phyloP scores from a whole-genome alignment of 2,797 vertebrate species.

The Eulemur coronatus region DNA sequence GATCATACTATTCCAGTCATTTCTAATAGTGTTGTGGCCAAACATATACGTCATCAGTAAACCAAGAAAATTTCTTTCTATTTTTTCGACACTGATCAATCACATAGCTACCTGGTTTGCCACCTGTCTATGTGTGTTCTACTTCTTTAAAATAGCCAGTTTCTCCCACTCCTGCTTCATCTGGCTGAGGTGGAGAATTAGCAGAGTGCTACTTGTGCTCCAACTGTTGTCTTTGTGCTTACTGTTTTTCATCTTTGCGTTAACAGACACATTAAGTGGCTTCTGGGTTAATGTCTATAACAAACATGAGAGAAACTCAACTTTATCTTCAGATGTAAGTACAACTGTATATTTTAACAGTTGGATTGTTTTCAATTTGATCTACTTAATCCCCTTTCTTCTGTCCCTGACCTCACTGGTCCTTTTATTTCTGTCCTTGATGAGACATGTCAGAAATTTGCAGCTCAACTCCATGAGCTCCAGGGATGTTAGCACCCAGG shows the following conservation, averaged over 20 bases:
- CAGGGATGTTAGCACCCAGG: neutral
- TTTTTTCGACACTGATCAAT: neutral
- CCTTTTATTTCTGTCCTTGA: too few relatives aligned
- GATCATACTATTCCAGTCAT: neutral
- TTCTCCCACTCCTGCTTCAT: constrained; percentile 30
- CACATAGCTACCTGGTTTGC: constrained; percentile 8
- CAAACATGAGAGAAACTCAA: neutral
- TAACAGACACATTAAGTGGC: accelerated
- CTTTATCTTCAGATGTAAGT: neutral
- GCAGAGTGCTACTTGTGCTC: neutral
- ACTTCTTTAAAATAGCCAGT: constrained; percentile 23
- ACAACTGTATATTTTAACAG: neutral
- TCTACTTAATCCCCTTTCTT: neutral
- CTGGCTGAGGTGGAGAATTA: constrained; percentile 2
- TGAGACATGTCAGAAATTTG: neutral
- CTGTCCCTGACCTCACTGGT: neutral
- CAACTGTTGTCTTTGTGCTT: neutral
- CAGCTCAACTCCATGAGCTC: neutral
- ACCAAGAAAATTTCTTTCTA: accelerated
- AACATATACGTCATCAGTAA: neutral
- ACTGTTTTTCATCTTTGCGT: neutral
- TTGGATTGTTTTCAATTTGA: neutral
- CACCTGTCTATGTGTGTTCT: constrained; percentile 27
- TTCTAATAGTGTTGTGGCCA: neutral
- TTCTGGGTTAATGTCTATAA: too few relatives aligned